Evolutionary conservation across 2,113 vertebrate genomes (phyloP).

Genomic region (Dicentrarchus labrax): DNA sequence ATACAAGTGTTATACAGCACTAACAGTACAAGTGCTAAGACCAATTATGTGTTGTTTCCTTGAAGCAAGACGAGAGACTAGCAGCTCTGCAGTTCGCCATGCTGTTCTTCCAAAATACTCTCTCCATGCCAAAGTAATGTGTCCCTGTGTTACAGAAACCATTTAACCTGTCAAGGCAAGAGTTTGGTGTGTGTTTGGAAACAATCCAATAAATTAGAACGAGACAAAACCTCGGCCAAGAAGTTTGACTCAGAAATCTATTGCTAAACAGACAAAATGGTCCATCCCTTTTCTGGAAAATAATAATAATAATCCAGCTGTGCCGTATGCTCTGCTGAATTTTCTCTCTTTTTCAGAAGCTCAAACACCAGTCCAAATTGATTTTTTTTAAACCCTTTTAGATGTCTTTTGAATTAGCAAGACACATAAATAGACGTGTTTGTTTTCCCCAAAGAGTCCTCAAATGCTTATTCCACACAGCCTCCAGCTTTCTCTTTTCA

Average conservation of each 20-base stretch:
- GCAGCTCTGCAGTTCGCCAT: conserved; percentile 52
- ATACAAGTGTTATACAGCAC: conserved; percentile 59
- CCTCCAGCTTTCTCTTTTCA: conserved; percentile 60
- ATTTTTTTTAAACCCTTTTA: conserved; percentile 9
- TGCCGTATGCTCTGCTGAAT: neutral
- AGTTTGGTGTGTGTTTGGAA: conserved; percentile 74
- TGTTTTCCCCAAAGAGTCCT: conserved; percentile 27
- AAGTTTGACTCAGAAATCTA: conserved; percentile 48
- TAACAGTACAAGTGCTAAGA: conserved; percentile 64
- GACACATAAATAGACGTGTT: conserved; percentile 39
- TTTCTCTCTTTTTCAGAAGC: neutral
- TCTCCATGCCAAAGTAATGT: conserved; percentile 57
- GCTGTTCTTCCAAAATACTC: conserved; percentile 49
- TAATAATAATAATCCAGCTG: neutral
- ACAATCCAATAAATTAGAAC: conserved; percentile 75
- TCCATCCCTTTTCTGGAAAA: neutral
- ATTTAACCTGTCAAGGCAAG: conserved; percentile 81
- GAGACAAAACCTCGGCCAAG: conserved; percentile 66
- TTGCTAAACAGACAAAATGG: conserved; percentile 35
- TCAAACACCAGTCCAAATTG: conserved; percentile 10
- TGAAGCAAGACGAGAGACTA: conserved; percentile 58
- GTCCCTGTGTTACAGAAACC: conserved; percentile 71
- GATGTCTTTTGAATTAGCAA: conserved; percentile 40
- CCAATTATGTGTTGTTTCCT: conserved; percentile 75
- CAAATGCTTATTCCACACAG: conserved; percentile 53